Evolutionary conservation across 2,113 vertebrate genomes (phyloP).

Genomic region (Bettongia penicillata): DNA sequence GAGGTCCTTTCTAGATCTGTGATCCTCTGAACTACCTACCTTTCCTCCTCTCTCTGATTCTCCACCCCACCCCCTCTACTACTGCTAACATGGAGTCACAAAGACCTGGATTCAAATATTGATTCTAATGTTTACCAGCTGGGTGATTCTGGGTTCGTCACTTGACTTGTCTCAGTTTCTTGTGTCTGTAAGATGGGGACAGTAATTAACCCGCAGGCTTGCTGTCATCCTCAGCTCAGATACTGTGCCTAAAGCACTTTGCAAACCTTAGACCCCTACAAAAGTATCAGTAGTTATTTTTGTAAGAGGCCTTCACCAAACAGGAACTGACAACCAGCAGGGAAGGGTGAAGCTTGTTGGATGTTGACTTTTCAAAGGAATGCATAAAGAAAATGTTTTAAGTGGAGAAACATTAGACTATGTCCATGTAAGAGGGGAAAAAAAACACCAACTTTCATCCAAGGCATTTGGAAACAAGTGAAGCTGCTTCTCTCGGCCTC

Average conservation of each 20-base stretch:
- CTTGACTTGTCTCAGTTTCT: background rate
- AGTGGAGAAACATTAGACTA: background rate
- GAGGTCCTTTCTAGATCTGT: background rate
- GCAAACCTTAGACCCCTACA: background rate
- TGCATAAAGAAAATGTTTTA: background rate
- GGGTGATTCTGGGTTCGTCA: background rate
- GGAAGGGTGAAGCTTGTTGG: background rate
- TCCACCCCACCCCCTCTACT: background rate
- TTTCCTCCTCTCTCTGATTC: background rate
- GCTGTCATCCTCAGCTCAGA: background rate
- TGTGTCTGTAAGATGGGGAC: background rate
- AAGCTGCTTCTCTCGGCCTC: background rate
- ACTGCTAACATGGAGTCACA: background rate
- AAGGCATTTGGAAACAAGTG: background rate
- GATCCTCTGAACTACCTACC: background rate
- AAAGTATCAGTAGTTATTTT: background rate
- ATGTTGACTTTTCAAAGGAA: background rate
- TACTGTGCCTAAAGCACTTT: background rate
- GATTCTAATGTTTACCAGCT: background rate
- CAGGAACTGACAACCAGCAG: background rate
- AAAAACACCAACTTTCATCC: background rate
- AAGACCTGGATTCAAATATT: background rate
- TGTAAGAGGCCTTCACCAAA: background rate
- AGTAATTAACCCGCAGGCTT: background rate
- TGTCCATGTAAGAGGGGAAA: background rate